Conservation (phyloP, 53 echinoderm and acorn worm species). For the Echinometra lucunter region DNA sequence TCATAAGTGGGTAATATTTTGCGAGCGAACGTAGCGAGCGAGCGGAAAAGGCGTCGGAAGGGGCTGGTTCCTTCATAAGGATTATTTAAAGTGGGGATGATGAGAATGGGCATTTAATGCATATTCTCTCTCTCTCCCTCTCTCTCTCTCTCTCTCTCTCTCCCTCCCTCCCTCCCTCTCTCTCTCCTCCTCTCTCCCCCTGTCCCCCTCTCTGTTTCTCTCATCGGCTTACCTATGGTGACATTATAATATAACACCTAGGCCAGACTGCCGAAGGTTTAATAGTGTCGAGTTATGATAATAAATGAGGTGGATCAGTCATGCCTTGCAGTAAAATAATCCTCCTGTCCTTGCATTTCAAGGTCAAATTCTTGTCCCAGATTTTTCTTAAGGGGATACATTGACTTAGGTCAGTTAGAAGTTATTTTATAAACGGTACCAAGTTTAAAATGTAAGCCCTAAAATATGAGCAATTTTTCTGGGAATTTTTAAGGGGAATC, state of each 20-base stretch:
- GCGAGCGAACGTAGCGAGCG: too few species aligned
- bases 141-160: neutral
- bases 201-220: neutral
- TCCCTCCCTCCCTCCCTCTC: neutral
- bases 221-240: neutral
- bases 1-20: too few species aligned
- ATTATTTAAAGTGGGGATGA: too few species aligned
- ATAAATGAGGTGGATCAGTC: neutral
- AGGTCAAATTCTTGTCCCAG: neutral
- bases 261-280: neutral
- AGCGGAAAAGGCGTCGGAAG: too few species aligned
- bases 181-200: neutral
- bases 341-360: neutral
- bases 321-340: neutral
- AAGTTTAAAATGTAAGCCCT: too few species aligned
- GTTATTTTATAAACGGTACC: too few species aligned
- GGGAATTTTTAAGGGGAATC: too few species aligned
- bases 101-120: too few species aligned
- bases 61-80: too few species aligned
- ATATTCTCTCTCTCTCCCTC: neutral
- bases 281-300: neutral
- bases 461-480: too few species aligned
- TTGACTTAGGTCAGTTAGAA: neutral
- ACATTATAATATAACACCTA: neutral
- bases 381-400: neutral